phyloP scores from a whole-genome alignment of 2,797 vertebrate species.

The Lemur catta region DNA sequence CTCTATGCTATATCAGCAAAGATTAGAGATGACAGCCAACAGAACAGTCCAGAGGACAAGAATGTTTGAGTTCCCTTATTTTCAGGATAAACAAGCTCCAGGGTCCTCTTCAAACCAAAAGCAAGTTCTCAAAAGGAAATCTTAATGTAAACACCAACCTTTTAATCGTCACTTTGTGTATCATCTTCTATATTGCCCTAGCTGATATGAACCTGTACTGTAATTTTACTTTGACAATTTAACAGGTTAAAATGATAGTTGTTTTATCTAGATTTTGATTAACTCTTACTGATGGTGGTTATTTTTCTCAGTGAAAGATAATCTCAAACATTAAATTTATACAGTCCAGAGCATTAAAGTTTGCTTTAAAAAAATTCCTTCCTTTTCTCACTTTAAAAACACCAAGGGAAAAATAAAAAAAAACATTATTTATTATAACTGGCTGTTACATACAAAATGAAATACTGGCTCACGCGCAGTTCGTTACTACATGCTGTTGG shows the following conservation, averaged over 20 bases:
- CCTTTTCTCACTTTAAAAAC: constrained; percentile 1
- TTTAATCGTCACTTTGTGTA: background rate
- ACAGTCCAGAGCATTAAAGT: background rate
- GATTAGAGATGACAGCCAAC: background rate
- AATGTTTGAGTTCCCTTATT: background rate
- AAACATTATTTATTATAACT: background rate
- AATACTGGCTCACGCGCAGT: background rate
- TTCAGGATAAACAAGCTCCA: background rate
- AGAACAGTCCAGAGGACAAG: background rate
- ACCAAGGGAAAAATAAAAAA: background rate
- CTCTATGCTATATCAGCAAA: background rate
- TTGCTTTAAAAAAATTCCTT: background rate
- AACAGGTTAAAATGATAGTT: background rate
- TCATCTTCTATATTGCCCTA: background rate
- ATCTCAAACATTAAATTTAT: constrained; percentile 21
- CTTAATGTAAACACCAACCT: background rate
- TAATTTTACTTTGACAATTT: background rate
- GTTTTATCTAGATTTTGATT: background rate
- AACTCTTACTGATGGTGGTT: background rate
- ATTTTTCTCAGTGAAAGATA: background rate
- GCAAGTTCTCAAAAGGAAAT: background rate
- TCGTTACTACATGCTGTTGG: background rate
- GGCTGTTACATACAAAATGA: background rate
- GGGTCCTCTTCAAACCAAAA: background rate
- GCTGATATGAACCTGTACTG: background rate